phyloP scores from a whole-genome alignment of 1,140 invertebrate species.

The Bathynomus jamesi region DNA sequence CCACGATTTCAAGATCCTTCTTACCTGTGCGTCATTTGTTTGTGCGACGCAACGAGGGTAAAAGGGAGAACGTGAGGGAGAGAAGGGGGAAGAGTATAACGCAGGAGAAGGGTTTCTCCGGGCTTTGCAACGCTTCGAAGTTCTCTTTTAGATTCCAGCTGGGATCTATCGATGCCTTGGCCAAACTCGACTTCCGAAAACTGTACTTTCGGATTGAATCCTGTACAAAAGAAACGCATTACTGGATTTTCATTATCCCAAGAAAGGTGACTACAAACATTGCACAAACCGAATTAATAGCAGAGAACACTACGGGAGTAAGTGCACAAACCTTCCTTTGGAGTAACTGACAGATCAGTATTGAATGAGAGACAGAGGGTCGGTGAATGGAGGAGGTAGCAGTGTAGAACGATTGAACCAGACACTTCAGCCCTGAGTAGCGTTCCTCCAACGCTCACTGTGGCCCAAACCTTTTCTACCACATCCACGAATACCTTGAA shows the following conservation, averaged over 20 bases:
- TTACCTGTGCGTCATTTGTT: not conserved
- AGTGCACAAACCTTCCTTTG: conserved; percentile 1
- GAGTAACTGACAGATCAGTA: not conserved
- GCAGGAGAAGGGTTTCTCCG: not conserved
- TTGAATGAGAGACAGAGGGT: not conserved
- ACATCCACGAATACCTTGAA: not conserved
- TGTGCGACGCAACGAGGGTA: not conserved
- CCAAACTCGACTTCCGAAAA: not conserved
- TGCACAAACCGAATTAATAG: no score
- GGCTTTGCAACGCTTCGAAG: not conserved
- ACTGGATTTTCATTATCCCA: no score
- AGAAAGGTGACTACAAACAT: no score
- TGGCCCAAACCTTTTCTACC: conserved; percentile 3
- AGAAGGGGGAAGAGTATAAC: not conserved
- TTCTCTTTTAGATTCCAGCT: not conserved
- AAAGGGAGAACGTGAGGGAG: not conserved
- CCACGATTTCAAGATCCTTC: no score
- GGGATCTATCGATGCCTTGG: not conserved
- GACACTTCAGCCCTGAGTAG: not conserved
- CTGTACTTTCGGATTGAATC: not conserved
- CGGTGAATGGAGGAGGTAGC: not conserved
- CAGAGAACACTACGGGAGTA: no score
- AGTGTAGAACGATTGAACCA: not conserved
- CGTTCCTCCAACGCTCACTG: not conserved
- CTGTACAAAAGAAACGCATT: not conserved